Evolutionary conservation across 2,888 invertebrate genomes (phyloP).

Genomic region (Mellilla xanthometata): DNA sequence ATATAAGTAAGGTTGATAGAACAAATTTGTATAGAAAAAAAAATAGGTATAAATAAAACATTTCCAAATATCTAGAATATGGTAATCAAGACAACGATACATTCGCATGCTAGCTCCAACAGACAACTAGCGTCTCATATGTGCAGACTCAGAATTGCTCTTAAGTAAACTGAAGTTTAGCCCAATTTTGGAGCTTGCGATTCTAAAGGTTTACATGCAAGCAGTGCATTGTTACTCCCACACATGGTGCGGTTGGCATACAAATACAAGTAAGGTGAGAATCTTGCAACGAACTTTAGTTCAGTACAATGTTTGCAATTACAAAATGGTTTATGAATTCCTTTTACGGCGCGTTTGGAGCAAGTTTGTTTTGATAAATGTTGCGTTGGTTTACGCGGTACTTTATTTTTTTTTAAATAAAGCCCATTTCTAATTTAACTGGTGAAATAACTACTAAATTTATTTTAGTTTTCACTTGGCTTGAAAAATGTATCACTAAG

Average conservation of each 20-base stretch:
- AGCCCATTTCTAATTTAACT: too few relatives aligned
- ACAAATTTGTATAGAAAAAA: too few relatives aligned
- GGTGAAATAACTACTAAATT: too few relatives aligned
- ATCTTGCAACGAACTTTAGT: conserved; percentile 6
- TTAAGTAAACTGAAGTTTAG: conserved; percentile 64
- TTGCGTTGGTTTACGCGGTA: too few relatives aligned
- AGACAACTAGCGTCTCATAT: conserved; percentile 41
- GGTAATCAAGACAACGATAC: too few relatives aligned
- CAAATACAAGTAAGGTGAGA: conserved; percentile 19
- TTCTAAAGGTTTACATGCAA: conserved; percentile 53
- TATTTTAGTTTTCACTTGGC: too few relatives aligned
- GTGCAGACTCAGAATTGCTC: conserved; percentile 47
- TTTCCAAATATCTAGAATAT: too few relatives aligned
- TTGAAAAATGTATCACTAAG: too few relatives aligned
- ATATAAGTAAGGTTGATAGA: too few relatives aligned
- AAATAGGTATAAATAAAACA: too few relatives aligned
- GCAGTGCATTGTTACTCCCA: conserved; percentile 43
- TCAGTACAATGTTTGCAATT: not conserved
- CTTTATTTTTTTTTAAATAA: too few relatives aligned
- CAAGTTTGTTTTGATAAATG: too few relatives aligned
- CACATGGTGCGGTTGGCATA: conserved; percentile 19
- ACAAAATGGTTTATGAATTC: not conserved
- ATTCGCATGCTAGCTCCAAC: not conserved
- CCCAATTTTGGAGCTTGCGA: conserved; percentile 61
- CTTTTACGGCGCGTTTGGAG: not conserved